phyloP scores from a whole-genome alignment of 2,113 vertebrate species.

The Gavia stellata region DNA sequence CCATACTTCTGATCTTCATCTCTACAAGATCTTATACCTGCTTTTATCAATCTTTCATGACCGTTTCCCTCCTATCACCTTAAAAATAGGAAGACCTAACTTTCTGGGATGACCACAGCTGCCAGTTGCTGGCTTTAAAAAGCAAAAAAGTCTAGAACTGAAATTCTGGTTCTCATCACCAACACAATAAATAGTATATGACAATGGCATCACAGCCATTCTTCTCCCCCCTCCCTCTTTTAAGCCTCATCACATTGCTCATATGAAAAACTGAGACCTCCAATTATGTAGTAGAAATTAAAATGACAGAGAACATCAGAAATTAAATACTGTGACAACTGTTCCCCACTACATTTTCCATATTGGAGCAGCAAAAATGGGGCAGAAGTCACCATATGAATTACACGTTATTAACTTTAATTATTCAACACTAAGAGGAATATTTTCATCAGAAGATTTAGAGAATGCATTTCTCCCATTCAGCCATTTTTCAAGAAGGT shows the following conservation, averaged over 20 bases:
- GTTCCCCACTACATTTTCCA: accelerated
- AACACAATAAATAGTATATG: background rate
- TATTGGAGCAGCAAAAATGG: background rate
- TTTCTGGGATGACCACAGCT: background rate
- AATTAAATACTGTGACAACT: background rate
- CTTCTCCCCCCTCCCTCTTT: background rate
- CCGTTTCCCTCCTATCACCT: background rate
- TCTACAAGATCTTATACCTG: background rate
- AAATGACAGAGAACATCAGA: background rate
- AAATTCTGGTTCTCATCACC: background rate
- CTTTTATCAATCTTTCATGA: background rate
- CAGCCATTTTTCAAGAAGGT: background rate
- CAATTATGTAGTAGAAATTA: background rate
- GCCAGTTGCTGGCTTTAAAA: background rate
- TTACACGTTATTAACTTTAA: background rate
- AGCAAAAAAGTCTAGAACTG: background rate
- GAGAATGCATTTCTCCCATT: background rate
- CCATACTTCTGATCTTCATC: background rate
- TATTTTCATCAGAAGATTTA: background rate
- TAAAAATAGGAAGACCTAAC: background rate
- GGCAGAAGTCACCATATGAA: background rate
- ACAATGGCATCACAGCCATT: background rate
- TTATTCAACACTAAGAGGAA: background rate
- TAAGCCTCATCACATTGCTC: background rate
- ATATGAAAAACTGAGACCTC: background rate